These are phyloP conservation scores for Alouatta palliata DNA, from an alignment of 2,113 vertebrate species.

Conservation along the genomic window DNA sequence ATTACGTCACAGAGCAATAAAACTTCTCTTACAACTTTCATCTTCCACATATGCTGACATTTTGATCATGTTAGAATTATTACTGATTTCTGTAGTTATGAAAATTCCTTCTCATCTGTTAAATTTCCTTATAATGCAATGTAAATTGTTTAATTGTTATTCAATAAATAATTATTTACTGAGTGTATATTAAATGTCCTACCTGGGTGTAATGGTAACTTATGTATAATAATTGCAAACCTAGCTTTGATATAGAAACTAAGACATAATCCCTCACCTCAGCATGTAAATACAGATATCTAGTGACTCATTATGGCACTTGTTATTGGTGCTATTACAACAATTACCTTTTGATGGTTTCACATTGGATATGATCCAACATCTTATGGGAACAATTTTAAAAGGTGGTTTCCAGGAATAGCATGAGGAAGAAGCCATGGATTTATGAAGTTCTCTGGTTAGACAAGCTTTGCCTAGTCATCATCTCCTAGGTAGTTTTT, in stretches of 20 bases:
- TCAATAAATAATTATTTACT: constrained; percentile 23
- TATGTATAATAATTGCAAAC: constrained; percentile 7
- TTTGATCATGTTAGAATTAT: neutral
- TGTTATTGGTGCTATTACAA: neutral
- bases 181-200: neutral
- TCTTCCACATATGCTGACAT: neutral
- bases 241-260: neutral
- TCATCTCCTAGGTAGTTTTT: neutral
- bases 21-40: neutral
- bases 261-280: neutral
- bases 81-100: neutral
- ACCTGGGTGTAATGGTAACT: neutral
- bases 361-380: neutral
- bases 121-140: neutral
- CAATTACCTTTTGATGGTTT: neutral
- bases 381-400: constrained; percentile 47
- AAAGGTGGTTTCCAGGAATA: constrained; percentile 47
- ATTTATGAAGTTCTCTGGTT: neutral
- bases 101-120: neutral
- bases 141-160: neutral
- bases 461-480: neutral
- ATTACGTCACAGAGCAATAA: neutral
- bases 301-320: constrained; percentile 46
- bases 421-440: neutral
- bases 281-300: constrained; percentile 34